A percentile compares a stretch with the other conserved stretches of the same genome.
These are phyloP conservation scores for Streblospio benedicti DNA, from an alignment of 1,140 invertebrate genomes.

Conservation along the genomic window DNA sequence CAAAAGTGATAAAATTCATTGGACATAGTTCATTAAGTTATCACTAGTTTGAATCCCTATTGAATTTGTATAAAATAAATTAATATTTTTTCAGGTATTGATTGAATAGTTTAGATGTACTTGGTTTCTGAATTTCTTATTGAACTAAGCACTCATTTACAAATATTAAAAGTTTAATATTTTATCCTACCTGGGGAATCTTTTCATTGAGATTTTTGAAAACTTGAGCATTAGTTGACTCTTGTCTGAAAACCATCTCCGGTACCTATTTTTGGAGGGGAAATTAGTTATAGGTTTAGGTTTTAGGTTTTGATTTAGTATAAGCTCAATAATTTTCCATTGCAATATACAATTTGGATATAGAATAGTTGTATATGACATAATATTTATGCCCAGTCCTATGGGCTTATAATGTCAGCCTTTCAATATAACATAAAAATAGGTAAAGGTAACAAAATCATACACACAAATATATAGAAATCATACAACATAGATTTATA, in stretches of 20 bases:
- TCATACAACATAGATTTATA: neutral
- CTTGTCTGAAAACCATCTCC: slow-evolving; percentile 27
- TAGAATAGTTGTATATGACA: neutral
- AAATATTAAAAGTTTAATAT: slow-evolving; percentile 2
- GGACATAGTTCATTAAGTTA: neutral
- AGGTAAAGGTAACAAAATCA: too few relatives aligned
- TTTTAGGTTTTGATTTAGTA: neutral
- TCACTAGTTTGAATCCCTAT: too few relatives aligned
- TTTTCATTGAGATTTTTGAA: slow-evolving; percentile 24
- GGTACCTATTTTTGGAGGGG: slow-evolving; percentile 22
- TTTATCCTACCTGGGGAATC: slow-evolving; percentile 28
- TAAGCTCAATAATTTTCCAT: neutral
- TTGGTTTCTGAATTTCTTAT: too few relatives aligned
- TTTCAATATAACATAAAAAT: slow-evolving; percentile 5
- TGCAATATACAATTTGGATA: too few relatives aligned
- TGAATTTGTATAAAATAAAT: too few relatives aligned
- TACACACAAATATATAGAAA: slow-evolving; percentile 3
- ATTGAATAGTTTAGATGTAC: too few relatives aligned
- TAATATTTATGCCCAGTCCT: neutral
- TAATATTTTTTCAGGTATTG: too few relatives aligned
- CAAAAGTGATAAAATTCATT: neutral
- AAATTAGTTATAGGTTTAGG: neutral
- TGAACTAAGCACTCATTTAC: neutral
- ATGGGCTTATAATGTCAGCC: slow-evolving; percentile 5
- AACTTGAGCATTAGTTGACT: slow-evolving; percentile 27